phyloP scores from a whole-genome alignment of 2,797 vertebrate species.

The Onychomys torridus region DNA sequence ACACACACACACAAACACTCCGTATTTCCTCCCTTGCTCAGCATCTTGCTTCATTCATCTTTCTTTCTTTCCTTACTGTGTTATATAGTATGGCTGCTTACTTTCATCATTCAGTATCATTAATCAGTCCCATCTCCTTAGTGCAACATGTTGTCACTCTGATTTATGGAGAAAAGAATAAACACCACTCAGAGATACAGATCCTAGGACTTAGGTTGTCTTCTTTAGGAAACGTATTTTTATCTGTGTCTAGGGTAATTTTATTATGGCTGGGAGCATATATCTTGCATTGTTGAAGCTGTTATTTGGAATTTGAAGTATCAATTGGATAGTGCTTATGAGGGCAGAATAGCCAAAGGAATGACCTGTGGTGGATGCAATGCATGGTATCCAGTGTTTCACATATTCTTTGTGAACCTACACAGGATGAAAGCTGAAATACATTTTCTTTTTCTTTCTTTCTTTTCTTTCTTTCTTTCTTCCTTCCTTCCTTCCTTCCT shows the following conservation, averaged over 20 bases:
- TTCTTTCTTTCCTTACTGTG: not conserved
- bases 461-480: too few relatives aligned
- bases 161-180: not conserved
- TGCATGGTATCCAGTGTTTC: too few relatives aligned
- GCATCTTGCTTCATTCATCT: not conserved
- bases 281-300: not conserved
- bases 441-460: too few relatives aligned
- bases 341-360: not conserved
- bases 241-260: not conserved
- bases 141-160: not conserved
- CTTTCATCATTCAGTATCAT: not conserved
- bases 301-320: not conserved
- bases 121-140: not conserved
- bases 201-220: not conserved
- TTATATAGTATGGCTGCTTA: not conserved
- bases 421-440: not conserved
- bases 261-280: not conserved
- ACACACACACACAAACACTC: not conserved
- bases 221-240: not conserved
- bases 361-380: not conserved
- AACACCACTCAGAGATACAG: not conserved
- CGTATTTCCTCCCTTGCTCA: not conserved
- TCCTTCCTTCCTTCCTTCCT: too few relatives aligned
- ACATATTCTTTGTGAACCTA: not conserved
- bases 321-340: not conserved